Base-by-base conservation (phyloP, 2,113 vertebrate species). In the Bufo gargarizans region DNA sequence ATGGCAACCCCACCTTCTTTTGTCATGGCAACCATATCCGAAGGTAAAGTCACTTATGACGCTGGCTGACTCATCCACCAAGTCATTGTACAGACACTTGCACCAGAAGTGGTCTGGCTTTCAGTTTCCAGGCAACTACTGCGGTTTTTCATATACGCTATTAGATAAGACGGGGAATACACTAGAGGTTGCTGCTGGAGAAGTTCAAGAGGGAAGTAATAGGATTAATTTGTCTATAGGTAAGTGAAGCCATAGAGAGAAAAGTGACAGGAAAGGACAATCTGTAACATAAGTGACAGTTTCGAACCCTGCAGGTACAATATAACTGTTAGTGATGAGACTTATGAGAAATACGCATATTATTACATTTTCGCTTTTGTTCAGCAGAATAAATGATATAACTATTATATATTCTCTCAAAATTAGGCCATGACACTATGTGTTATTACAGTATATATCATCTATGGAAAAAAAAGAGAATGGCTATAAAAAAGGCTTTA, bases 31-130 rank as follows among this genome's bases (percentile, higher is more conserved):
- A 81, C 58, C 9, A 58, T 19, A 50, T 82, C 61, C 43, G 59
- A 50, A 82, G 59, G 80, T 65, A 67, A 83, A 69, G 82, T 84
- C 63, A 69, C 82, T 65, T 69, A 9, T 55, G 47, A 50, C 47
- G 82, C 82, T 67, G 63, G 49, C 47, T 71, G 82, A 84, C 59
- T 83, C 81, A 83, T 84, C 33, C 63, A 71, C 82, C n/a, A 55
- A 69, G 82, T 71, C 63, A 84, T 84, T 84, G 65, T 84, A 22
- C 63, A 67, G 63, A 84, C 82, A 84, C 63, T 22, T n/a, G 20
- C 63, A 71, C 19, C 14, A 83, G 82, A 84, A 55, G 43, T 69
- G 82, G 82, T 71, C 82, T 69, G 47, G 82, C 17, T 71, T 84
- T 53, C 65, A 84, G 63, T 71, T 84, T 14, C 82, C 49, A 83